Base-by-base conservation (phyloP, 2,113 vertebrate genomes). In the Ictalurus furcatus region DNA sequence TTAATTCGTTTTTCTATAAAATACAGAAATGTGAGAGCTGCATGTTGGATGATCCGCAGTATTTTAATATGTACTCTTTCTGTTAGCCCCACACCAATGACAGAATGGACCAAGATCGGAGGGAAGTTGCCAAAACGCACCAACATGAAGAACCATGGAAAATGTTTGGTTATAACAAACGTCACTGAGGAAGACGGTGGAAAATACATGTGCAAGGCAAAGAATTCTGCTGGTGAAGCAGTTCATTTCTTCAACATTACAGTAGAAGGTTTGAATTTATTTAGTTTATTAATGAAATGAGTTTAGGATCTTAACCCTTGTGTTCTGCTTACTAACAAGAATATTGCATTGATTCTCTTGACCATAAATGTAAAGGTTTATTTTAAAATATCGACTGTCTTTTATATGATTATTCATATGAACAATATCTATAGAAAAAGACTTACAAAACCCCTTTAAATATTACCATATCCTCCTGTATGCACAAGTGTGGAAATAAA, bases 151-250 rank as follows among this genome's bases (percentile, higher is more conserved):
- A 97, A 96, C 89, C 95, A 94, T 84, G 95, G 96, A 52, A 99
- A 97, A 90, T 87, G 93, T 3, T 13, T 99, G 94, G 97, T 93
- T 91, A 95, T 99, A 65, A 92, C 95, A 1, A 90, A 95, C 3
- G 92, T 97, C 28, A 95, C 95, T 6, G 92, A 95, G 14, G 90
- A 30, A 0, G 97, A 98, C 80, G 92, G 92, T 81, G 98, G 98
- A 34, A 96, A 93, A 2, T 99, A 99, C 92, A 94, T 94, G 79
- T 99, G 98, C 88, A 96, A 89, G 0, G 97, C 96, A n/a, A 93
- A 86, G 85, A 99, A 98, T 92, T 76, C 89, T 73, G 91, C 95
- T 87, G 98, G 97, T 85, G 92, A 94, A 65, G 89, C 16, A 2
- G 93, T 91, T 7, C 98, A 98, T 19, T 94, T 96, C 90, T 98